Evolutionary conservation across 2,797 vertebrate genomes (phyloP).

Genomic region (Hozukius guyotensis): DNA sequence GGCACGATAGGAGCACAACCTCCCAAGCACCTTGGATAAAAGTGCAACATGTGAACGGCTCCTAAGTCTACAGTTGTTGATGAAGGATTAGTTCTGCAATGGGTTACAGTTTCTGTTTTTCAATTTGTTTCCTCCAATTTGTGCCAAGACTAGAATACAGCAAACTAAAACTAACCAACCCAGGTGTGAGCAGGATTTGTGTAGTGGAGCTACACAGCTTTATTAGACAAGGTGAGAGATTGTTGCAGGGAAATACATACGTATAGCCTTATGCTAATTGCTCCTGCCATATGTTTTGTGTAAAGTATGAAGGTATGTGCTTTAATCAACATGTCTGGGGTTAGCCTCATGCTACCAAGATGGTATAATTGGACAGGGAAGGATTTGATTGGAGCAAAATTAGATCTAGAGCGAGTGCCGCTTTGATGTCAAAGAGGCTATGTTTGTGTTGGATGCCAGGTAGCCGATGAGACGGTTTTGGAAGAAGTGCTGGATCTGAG

Average conservation of each 20-base stretch:
- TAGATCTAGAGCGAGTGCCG: constrained; percentile 34
- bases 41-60: no score
- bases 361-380: background rate
- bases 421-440: constrained; percentile 63
- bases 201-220: constrained; percentile 21
- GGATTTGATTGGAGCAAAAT: background rate
- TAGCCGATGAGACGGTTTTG: background rate
- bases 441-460: constrained; percentile 42
- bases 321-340: background rate
- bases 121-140: background rate
- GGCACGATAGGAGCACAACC: no score
- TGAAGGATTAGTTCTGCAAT: background rate
- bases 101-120: background rate
- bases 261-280: constrained; percentile 56
- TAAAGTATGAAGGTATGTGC: constrained; percentile 12
- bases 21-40: no score
- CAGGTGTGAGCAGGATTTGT: constrained; percentile 11
- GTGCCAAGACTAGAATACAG: constrained; percentile 1
- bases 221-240: constrained; percentile 27
- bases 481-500: constrained; percentile 5
- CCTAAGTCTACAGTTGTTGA: background rate
- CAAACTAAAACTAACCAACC: background rate
- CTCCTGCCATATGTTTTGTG: constrained; percentile 50
- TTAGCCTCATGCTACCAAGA: background rate
- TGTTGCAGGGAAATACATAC: constrained; percentile 56